Percentiles rank a stretch among this genome's conserved stretches.
Evolutionary conservation across 2,888 invertebrate species (phyloP).

Genomic region (Nymphalis urticae): DNA sequence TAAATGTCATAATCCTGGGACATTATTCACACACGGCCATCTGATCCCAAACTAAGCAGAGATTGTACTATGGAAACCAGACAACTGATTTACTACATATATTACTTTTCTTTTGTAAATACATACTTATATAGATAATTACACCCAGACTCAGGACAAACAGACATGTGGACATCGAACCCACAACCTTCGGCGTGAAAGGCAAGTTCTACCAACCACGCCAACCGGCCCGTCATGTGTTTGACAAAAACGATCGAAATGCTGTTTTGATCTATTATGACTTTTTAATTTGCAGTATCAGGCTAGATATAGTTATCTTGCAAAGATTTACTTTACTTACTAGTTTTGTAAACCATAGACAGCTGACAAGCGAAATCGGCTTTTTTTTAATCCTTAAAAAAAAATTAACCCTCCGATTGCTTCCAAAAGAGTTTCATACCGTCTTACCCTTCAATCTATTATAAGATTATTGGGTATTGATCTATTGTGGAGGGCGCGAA

Average conservation of each 20-base stretch:
- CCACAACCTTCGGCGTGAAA: too few species aligned
- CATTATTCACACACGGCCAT: too few species aligned
- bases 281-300: slow-evolving; percentile 1
- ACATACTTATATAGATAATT: too few species aligned
- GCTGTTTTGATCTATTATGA: neutral
- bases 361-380: slow-evolving; percentile 61
- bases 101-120: too few species aligned
- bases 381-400: slow-evolving; percentile 46
- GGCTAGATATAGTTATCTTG: slow-evolving; percentile 2
- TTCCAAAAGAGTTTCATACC: slow-evolving; percentile 48
- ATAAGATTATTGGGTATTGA: slow-evolving; percentile 80
- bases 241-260: neutral
- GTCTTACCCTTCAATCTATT: slow-evolving; percentile 59
- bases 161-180: too few species aligned
- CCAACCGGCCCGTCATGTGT: too few species aligned
- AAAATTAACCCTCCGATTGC: slow-evolving; percentile 53
- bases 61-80: too few species aligned
- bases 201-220: too few species aligned
- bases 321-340: neutral
- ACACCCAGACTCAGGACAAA: too few species aligned
- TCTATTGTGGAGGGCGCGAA: slow-evolving; percentile 74
- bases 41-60: too few species aligned
- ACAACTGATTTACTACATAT: too few species aligned
- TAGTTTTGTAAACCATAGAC: slow-evolving; percentile 39
- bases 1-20: too few species aligned